These are phyloP conservation scores for Champsocephalus gunnari DNA, from an alignment of 2,797 vertebrate species.

Conservation along the genomic window DNA sequence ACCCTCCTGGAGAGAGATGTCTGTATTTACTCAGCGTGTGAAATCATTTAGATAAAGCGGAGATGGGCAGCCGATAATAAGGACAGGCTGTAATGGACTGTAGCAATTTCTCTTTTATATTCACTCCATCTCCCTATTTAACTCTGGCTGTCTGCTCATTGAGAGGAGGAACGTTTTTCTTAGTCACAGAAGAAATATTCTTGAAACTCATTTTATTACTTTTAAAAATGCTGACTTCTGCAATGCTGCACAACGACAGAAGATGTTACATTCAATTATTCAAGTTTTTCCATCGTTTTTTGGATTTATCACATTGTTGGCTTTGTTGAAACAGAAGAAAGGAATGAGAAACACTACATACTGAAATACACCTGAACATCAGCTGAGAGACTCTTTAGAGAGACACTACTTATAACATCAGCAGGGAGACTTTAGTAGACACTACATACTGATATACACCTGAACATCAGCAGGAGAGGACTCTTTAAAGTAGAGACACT, in stretches of 20 bases:
- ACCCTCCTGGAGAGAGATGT: conserved; percentile 16
- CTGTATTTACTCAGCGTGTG: conserved; percentile 52
- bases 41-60: conserved; percentile 49
- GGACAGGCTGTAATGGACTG: conserved; percentile 46
- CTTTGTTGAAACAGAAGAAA: too few relatives aligned
- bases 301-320: too few relatives aligned
- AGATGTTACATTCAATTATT: too few relatives aligned
- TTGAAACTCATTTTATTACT: not conserved
- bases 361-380: too few relatives aligned
- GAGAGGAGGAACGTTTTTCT: not conserved
- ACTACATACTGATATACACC: too few relatives aligned
- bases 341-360: too few relatives aligned
- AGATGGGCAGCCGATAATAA: conserved; percentile 50
- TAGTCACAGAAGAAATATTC: not conserved
- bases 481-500: too few relatives aligned
- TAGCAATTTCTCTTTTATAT: conserved; percentile 25
- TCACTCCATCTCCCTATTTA: conserved; percentile 18
- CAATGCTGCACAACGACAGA: not conserved
- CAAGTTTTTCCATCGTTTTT: too few relatives aligned
- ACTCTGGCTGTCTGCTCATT: not conserved
- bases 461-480: too few relatives aligned
- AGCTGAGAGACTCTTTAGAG: too few relatives aligned
- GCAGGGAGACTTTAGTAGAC: too few relatives aligned
- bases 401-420: too few relatives aligned
- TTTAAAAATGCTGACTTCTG: not conserved